phyloP scores from a whole-genome alignment of 2,888 invertebrate genomes.

The Catonia carolina region DNA sequence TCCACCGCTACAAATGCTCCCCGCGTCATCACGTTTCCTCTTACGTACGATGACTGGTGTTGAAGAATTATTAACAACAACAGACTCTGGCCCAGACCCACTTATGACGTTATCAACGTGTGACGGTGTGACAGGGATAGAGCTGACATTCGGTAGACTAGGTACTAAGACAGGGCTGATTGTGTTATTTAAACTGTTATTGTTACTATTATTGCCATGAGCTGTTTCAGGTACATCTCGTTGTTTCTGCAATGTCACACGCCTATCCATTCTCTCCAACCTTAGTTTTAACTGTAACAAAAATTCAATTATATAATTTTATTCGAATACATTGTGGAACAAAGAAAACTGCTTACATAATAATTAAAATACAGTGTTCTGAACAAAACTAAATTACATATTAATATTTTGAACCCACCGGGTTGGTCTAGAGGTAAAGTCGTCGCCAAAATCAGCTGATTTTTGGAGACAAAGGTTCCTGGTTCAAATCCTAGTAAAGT shows the following conservation, averaged over 20 bases:
- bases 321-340: too few species aligned
- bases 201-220: background rate
- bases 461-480: too few species aligned
- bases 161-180: background rate
- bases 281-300: constrained; percentile 53
- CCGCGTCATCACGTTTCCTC: constrained; percentile 1
- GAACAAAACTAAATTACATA: too few species aligned
- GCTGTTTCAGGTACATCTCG: constrained; percentile 21
- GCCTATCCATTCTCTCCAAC: constrained; percentile 60
- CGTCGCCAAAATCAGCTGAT: too few species aligned
- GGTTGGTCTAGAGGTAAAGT: too few species aligned
- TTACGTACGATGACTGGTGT: background rate
- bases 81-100: background rate
- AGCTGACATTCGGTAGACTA: background rate
- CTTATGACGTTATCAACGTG: background rate
- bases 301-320: background rate
- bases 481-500: too few species aligned
- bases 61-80: background rate
- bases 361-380: too few species aligned
- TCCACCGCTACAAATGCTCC: constrained; percentile 3
- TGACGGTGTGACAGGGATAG: background rate
- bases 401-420: too few species aligned
- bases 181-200: background rate
- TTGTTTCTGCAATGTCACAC: constrained; percentile 46
- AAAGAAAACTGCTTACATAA: too few species aligned